Conservation (phyloP, 2,113 vertebrate genomes). For the Heptranchias perlo region DNA sequence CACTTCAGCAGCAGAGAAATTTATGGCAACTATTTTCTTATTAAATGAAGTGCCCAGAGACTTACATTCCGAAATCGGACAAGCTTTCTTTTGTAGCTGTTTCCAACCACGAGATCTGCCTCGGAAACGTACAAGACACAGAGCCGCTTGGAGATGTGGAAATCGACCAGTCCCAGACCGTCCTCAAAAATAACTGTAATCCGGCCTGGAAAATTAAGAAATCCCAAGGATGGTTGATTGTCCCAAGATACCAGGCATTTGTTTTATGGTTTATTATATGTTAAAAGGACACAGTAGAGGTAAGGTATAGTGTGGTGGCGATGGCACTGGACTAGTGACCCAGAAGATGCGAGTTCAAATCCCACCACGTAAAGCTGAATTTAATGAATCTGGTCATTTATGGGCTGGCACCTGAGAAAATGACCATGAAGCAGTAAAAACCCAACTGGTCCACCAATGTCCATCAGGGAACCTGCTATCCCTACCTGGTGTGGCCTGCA, state of each 20-base stretch:
- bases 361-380: background rate
- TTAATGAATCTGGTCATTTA: background rate
- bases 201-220: constrained; percentile 55
- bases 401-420: background rate
- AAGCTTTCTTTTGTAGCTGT: constrained; percentile 73
- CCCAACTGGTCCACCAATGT: background rate
- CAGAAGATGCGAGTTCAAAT: background rate
- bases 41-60: constrained; percentile 7
- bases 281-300: constrained; percentile 39
- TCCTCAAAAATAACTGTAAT: constrained; percentile 72
- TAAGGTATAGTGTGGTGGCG: background rate
- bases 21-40: background rate
- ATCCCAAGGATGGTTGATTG: background rate
- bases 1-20: background rate
- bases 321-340: background rate
- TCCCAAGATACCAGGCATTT: background rate
- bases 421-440: background rate
- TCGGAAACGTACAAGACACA: constrained; percentile 83
- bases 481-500: background rate
- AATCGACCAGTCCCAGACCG: constrained; percentile 70
- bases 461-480: background rate
- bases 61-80: constrained; percentile 84
- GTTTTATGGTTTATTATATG: background rate
- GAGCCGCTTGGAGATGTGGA: constrained; percentile 71
- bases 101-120: constrained; percentile 75